Percentiles rank a stretch among this genome's conserved stretches.
These are phyloP conservation scores for Thymelicus lineola DNA, from an alignment of 2,888 invertebrate species.

Conservation along the genomic window DNA sequence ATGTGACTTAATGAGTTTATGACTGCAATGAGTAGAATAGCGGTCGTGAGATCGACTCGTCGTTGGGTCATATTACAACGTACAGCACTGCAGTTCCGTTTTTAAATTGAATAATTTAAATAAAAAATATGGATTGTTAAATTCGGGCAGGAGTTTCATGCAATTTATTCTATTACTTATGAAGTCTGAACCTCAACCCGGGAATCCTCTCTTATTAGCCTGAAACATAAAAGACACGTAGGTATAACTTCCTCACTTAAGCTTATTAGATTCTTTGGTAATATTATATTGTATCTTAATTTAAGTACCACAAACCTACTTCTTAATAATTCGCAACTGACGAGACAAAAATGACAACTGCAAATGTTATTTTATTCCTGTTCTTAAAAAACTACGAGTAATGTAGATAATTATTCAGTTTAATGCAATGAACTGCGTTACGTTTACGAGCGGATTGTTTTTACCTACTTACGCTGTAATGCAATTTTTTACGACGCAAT, in stretches of 20 bases:
- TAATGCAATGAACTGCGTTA: constrained; percentile 9
- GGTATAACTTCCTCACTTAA: too few relatives aligned
- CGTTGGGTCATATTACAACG: constrained; percentile 18
- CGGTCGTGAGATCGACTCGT: constrained; percentile 60
- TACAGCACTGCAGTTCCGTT: constrained; percentile 9
- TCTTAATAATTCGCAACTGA: too few relatives aligned
- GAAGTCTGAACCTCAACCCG: too few relatives aligned
- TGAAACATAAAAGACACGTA: too few relatives aligned
- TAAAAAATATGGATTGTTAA: background rate
- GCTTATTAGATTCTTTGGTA: too few relatives aligned
- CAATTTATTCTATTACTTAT: too few relatives aligned
- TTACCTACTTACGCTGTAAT: constrained; percentile 24
- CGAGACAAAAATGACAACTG: too few relatives aligned
- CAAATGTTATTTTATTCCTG: too few relatives aligned
- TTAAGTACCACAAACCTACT: too few relatives aligned
- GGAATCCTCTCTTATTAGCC: too few relatives aligned
- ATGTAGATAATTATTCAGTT: background rate
- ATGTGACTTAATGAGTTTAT: constrained; percentile 84
- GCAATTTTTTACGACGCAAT: constrained; percentile 21
- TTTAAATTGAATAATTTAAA: background rate
- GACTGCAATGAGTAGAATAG: constrained; percentile 72
- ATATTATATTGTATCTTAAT: too few relatives aligned
- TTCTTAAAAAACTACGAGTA: background rate
- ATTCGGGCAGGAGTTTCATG: too few relatives aligned
- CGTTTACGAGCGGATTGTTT: constrained; percentile 18